A percentile compares a stretch with the other conserved stretches of the same genome.
phyloP scores from a whole-genome alignment of 2,113 vertebrate species.

The Paraplagusia blochii region DNA sequence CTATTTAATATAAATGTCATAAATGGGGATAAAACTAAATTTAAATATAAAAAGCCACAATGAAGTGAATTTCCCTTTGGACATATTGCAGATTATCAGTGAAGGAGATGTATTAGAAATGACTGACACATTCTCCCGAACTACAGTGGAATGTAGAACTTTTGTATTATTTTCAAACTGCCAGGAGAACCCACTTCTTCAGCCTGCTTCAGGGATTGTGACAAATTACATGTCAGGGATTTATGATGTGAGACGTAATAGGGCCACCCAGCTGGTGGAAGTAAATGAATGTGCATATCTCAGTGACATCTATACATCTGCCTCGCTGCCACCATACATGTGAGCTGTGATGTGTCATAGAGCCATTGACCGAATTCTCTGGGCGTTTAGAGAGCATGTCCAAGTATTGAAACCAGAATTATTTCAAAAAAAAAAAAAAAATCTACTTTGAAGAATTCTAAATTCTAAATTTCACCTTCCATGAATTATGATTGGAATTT shows the following conservation, averaged over 20 bases:
- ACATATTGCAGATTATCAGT: conserved; percentile 20
- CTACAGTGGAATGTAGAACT: conserved; percentile 39
- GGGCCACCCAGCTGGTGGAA: conserved; percentile 68
- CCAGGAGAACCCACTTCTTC: conserved; percentile 31
- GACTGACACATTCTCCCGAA: conserved; percentile 42
- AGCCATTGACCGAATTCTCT: conserved; percentile 30
- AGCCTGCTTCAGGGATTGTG: conserved; percentile 60
- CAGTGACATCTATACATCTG: conserved; percentile 68
- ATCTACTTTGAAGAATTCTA: not conserved
- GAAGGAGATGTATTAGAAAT: conserved; percentile 15
- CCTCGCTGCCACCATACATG: conserved; percentile 45
- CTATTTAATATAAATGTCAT: no score
- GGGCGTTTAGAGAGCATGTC: conserved; percentile 3
- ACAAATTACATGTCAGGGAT: conserved; percentile 71
- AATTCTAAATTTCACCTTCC: no score
- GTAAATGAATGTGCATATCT: conserved; percentile 70
- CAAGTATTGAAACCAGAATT: conserved; percentile 13
- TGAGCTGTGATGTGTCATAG: conserved; percentile 41
- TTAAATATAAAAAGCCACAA: conserved; percentile 14
- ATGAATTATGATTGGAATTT: conserved; percentile 2
- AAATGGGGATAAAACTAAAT: conserved; percentile 6
- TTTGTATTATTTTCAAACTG: conserved; percentile 43
- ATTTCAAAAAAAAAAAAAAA: not conserved
- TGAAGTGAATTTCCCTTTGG: not conserved
- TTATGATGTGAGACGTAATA: conserved; percentile 74